Evolutionary conservation across 2,797 vertebrate genomes (phyloP).

Genomic region (Ctenochaetus hawaiiensis): DNA sequence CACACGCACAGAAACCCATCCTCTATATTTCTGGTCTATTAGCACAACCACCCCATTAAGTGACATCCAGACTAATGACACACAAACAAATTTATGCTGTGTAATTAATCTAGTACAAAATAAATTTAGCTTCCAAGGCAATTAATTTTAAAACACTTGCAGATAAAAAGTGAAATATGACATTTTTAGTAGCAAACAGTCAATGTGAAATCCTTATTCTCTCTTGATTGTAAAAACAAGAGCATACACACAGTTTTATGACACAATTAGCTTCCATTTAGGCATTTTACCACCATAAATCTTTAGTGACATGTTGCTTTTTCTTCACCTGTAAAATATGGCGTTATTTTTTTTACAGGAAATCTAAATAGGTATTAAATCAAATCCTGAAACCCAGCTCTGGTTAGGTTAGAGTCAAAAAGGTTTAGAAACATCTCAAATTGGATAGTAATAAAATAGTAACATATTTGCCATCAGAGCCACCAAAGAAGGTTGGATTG

Average conservation of each 20-base stretch:
- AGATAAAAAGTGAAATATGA: constrained; percentile 2
- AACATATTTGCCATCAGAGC: not conserved
- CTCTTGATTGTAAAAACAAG: not conserved
- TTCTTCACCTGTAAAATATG: not conserved
- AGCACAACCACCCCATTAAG: constrained; percentile 47
- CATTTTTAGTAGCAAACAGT: not conserved
- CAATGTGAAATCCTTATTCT: not conserved
- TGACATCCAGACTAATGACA: constrained; percentile 56
- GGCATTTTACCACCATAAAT: not conserved
- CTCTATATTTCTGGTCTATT: constrained; percentile 47
- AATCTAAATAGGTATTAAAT: constrained; percentile 3
- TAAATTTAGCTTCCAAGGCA: constrained; percentile 31
- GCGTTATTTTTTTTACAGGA: not conserved
- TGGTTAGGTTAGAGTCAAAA: not conserved
- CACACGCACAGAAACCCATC: not conserved
- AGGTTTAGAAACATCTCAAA: too few species aligned
- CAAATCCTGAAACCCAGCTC: not conserved
- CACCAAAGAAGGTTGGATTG: not conserved
- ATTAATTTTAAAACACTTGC: constrained; percentile 11
- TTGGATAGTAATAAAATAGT: too few species aligned
- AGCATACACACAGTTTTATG: not conserved
- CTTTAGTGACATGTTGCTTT: not conserved
- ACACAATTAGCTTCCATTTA: not conserved
- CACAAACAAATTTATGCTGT: constrained; percentile 49
- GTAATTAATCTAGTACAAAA: constrained; percentile 39